Percentiles rank a stretch among this genome's conserved stretches.
Conservation (phyloP, 2,113 vertebrate genomes). For the Tragelaphus strepsiceros region DNA sequence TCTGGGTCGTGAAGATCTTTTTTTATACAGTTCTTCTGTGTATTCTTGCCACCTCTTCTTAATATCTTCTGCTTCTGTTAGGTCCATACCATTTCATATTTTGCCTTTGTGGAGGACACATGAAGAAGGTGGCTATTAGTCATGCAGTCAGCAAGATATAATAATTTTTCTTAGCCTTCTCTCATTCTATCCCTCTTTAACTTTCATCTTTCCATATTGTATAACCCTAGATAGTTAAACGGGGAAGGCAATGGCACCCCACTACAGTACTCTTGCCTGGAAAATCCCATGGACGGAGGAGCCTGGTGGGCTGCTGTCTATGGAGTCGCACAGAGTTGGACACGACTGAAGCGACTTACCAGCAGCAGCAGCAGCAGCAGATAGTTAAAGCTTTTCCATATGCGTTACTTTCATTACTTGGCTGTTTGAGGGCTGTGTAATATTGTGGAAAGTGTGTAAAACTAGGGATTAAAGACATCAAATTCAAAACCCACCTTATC, state of each 20-base stretch:
- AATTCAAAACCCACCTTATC: background rate
- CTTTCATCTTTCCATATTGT: background rate
- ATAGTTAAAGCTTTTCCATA: background rate
- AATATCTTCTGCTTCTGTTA: too few species aligned
- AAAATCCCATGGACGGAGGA: too few species aligned
- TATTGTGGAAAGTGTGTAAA: background rate
- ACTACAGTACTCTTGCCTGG: too few species aligned
- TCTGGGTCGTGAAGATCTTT: too few species aligned
- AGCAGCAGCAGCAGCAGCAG: too few species aligned
- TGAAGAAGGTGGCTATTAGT: background rate
- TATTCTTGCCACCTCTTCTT: too few species aligned
- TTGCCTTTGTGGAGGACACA: background rate
- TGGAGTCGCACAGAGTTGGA: too few species aligned
- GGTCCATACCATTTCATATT: too few species aligned
- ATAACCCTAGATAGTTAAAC: background rate
- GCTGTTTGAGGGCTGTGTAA: background rate
- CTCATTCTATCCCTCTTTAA: background rate
- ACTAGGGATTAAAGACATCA: background rate
- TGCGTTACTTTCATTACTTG: background rate
- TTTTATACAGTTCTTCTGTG: too few species aligned
- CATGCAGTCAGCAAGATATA: background rate
- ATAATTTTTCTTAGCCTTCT: background rate
- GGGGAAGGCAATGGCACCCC: too few species aligned
- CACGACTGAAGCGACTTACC: too few species aligned
- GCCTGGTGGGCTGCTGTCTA: too few species aligned